Evolutionary conservation across 64 coral and sea anemone genomes (phyloP).

Genomic region (Trachythela sp.): DNA sequence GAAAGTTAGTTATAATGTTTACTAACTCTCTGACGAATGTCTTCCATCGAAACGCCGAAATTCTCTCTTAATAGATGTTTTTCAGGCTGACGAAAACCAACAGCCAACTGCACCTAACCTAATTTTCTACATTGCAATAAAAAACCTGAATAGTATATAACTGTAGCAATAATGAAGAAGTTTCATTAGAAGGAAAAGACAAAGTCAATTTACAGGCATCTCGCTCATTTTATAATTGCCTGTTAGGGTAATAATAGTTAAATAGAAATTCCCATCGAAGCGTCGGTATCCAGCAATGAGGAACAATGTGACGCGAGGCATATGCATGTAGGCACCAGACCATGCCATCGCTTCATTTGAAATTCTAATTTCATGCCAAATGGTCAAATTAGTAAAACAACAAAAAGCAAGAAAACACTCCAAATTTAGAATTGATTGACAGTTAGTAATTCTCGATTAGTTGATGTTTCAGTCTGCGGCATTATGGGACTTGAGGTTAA

Average conservation of each 20-base stretch:
- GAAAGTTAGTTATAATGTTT: too few species aligned
- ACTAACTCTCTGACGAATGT: too few species aligned
- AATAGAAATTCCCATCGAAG: conserved; percentile 7
- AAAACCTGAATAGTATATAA: too few species aligned
- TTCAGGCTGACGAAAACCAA: too few species aligned
- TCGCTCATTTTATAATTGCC: not conserved
- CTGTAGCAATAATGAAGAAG: too few species aligned
- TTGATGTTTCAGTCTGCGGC: not conserved
- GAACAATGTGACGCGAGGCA: not conserved
- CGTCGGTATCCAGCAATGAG: not conserved
- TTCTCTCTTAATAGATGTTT: too few species aligned
- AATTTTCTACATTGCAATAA: too few species aligned
- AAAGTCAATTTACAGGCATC: too few species aligned
- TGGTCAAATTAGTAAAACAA: not conserved
- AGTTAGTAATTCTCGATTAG: not conserved
- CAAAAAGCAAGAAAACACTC: not conserved
- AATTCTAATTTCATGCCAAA: not conserved
- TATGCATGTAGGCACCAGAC: not conserved
- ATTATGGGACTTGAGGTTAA: not conserved
- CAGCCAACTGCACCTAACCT: too few species aligned
- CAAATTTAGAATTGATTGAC: conserved; percentile 14
- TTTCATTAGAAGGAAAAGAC: too few species aligned
- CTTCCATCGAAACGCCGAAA: too few species aligned
- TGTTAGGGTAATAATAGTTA: not conserved
- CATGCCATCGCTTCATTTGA: not conserved